Base-by-base conservation (phyloP, 2,797 vertebrate species). In the Sebastes aleutianus region DNA sequence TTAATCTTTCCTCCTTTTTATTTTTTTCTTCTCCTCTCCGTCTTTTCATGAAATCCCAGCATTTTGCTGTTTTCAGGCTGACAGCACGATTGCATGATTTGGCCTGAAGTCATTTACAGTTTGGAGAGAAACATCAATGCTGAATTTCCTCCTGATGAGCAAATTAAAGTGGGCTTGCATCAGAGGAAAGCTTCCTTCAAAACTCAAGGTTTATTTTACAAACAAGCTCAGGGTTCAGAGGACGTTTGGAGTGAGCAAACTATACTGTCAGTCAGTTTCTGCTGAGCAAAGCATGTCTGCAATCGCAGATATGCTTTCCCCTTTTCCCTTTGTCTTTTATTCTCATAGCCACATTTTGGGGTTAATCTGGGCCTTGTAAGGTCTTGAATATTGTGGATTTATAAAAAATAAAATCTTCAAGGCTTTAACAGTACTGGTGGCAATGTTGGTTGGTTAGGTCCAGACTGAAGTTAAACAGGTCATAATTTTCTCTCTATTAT, bases 81-180 rank as follows among this genome's bases (percentile, higher is more conserved):
- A 71, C n/a, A 11, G 32, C 1, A 8, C 29, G 20, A 50, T 74
- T 32, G 14, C 62, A 3, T 20, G 10, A 61, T 47, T 79, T 78
- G 47, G 54, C 70, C 56, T 50, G 7, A 70, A 61, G 71, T 70
- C 73, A 13, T 3, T 26, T 65, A 62, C 75, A 76, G 67, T 77
- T 83, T 76, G n/a, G n/a, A 79, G 79, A 50, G 66, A 77, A 61
- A 64, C 50, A 57, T 72, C 11, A 26, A 10, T 13, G 71, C 43
- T 0, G 27, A 65, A 10, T 76, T 39, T 63, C 10, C 16, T 79
- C 47, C 22, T 24, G 50, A 72, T 27, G 53, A 62, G 26, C 18
- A 0, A 68, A 81, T 74, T 64, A 74, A 70, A 79, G 39, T 27
- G 8, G 32, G 2, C 6, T 16, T 76, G 18, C 50, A 31, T 81